phyloP scores from a whole-genome alignment of 2,888 invertebrate genomes.

The Heliconius aoede region DNA sequence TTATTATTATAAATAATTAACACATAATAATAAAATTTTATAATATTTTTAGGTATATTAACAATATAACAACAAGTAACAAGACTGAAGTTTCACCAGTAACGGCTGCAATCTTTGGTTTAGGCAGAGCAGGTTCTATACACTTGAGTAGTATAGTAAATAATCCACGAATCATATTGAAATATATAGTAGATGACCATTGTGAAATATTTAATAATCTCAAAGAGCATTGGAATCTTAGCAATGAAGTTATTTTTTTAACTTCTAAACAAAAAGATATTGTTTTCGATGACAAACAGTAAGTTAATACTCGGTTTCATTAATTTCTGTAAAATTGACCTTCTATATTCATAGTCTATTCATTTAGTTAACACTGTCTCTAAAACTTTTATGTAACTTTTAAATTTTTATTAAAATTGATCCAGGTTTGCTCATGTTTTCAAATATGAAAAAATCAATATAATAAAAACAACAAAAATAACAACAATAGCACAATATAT shows the following conservation, averaged over 20 bases:
- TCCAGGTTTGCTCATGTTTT: too few species aligned
- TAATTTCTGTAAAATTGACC: neutral
- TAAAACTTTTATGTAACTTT: too few species aligned
- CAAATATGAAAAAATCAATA: too few species aligned
- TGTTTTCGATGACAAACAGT: slow-evolving; percentile 83
- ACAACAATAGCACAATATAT: too few species aligned
- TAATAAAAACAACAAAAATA: too few species aligned
- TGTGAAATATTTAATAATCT: slow-evolving; percentile 71
- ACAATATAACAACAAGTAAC: slow-evolving; percentile 64
- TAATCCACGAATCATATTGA: slow-evolving; percentile 76
- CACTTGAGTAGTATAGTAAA: slow-evolving; percentile 78
- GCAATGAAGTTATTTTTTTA: slow-evolving; percentile 72
- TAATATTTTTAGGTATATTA: slow-evolving; percentile 64
- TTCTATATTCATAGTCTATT: too few species aligned
- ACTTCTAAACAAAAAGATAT: slow-evolving; percentile 73
- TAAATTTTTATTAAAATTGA: too few species aligned
- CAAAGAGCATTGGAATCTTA: slow-evolving; percentile 78
- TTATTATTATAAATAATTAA: too few species aligned
- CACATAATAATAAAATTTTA: too few species aligned
- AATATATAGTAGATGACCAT: slow-evolving; percentile 84
- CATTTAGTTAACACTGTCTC: too few species aligned
- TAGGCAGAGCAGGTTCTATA: slow-evolving; percentile 85
- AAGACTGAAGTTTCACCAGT: slow-evolving; percentile 57
- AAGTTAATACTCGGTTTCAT: slow-evolving; percentile 48
- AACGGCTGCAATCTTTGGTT: slow-evolving; percentile 82